Base-by-base conservation (phyloP, 2,113 vertebrate genomes). In the Trematomus loennbergii region DNA sequence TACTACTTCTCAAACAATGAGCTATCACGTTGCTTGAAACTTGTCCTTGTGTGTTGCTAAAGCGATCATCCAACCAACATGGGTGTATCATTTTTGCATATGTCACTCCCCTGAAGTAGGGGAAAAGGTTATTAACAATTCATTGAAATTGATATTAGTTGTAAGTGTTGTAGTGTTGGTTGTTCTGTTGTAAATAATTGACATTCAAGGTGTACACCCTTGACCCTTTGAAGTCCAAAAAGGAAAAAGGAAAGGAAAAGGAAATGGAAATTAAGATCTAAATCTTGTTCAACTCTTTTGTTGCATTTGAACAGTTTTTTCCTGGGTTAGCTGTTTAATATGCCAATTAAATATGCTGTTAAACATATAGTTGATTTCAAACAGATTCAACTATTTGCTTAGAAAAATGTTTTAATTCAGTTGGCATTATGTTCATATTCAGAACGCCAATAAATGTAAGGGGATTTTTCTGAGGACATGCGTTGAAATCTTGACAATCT, bases 41-140 rank as follows among this genome's bases (percentile, higher is more conserved):
- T 5, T 33, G 16, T 18, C 54, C 57, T 16, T 25, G 33, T 16
- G 9, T 53, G 72, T 63, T 54, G 36, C 49, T 12, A 9, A 25
- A 16, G 49, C 0, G 9, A 74, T 55, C 36, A 45, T 50, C 8
- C 9, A 17, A 54, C 4, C n/a, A 61, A 33, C 57, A 45, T 46
- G 20, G 65, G 43, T 0, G 46, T 46, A 68, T 60, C 22, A 16
- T n/a, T 25, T 22, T 18, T 45, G 36, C 20, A 46, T 61, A 16
- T 16, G 33, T 53, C 20, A 40, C 46, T 22, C 13, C 61, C 46
- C 8, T 50, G 62, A 76, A 50, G 18, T 4, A 50, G 11, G 18
- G 25, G 17, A 55, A 20, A 17, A 62, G 49, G 49, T 54, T 16
- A 36, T 62, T 55, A 70, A 65, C 15, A 79, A 72, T 79, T 65